phyloP scores from a whole-genome alignment of 1,140 invertebrate species.

The Neomicropteryx cornuta region DNA sequence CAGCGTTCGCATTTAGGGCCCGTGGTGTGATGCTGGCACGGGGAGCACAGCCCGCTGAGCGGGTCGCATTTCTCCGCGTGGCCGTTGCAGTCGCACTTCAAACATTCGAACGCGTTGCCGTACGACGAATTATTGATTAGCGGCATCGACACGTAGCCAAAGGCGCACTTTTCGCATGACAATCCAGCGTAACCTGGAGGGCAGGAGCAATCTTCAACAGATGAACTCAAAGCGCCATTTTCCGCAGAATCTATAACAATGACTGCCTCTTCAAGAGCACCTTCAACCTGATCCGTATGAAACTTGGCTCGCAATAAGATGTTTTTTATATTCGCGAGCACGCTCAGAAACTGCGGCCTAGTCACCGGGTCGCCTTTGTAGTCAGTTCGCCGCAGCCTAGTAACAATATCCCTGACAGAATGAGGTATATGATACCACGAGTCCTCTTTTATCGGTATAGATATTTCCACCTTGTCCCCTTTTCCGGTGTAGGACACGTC shows the following conservation, averaged over 20 bases:
- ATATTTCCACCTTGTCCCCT: slow-evolving; percentile 46
- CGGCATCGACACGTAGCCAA: slow-evolving; percentile 58
- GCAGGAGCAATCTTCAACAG: slow-evolving; percentile 54
- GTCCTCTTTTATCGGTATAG: slow-evolving; percentile 52
- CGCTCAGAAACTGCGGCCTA: slow-evolving; percentile 69
- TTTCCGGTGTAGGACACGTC: slow-evolving; percentile 44
- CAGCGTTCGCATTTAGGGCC: slow-evolving; percentile 76
- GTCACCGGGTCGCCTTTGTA: slow-evolving; percentile 54
- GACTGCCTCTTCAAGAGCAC: slow-evolving; percentile 10
- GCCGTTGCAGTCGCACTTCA: slow-evolving; percentile 81
- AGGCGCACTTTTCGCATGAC: slow-evolving; percentile 75
- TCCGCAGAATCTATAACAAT: slow-evolving; percentile 15
- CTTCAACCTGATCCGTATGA: slow-evolving; percentile 90
- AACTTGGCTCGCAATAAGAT: slow-evolving; percentile 84
- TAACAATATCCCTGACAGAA: slow-evolving; percentile 47
- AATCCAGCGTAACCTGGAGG: slow-evolving; percentile 58
- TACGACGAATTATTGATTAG: slow-evolving; percentile 44
- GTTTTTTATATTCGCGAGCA: slow-evolving; percentile 68
- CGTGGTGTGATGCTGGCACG: slow-evolving; percentile 55
- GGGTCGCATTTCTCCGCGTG: slow-evolving; percentile 78
- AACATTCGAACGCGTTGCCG: slow-evolving; percentile 53
- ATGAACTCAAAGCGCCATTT: slow-evolving; percentile 16
- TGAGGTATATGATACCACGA: slow-evolving; percentile 63
- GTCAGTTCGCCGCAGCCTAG: slow-evolving; percentile 40
- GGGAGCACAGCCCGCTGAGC: slow-evolving; percentile 60